Conservation (phyloP, 1,140 invertebrate genomes). For the Colletes latitarsis region DNA sequence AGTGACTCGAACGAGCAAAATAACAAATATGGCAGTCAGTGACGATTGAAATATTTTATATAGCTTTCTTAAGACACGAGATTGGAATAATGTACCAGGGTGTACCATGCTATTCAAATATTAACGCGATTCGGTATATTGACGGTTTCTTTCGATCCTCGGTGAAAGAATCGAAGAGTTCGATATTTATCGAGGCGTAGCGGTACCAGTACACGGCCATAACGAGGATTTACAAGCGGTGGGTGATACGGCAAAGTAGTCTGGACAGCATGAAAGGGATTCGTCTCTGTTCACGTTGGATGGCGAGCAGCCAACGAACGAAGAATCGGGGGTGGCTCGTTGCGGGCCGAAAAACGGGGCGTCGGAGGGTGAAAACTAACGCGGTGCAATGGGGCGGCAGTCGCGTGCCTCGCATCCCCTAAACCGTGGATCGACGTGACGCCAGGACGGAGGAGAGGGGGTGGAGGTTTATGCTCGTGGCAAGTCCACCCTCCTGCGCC, state of each 20-base stretch:
- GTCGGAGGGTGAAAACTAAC: slow-evolving; percentile 62
- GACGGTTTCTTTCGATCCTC: too few relatives aligned
- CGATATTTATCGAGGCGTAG: neutral
- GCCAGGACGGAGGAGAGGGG: neutral
- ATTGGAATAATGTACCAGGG: too few relatives aligned
- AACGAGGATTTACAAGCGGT: slow-evolving; percentile 41
- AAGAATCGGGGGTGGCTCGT: neutral
- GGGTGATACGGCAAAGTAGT: slow-evolving; percentile 56
- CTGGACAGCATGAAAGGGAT: slow-evolving; percentile 50
- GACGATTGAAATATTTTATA: too few relatives aligned
- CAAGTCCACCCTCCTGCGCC: slow-evolving; percentile 41
- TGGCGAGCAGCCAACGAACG: slow-evolving; percentile 66
- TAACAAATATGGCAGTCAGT: too few relatives aligned
- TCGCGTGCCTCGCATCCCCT: slow-evolving; percentile 73
- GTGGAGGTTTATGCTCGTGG: slow-evolving; percentile 36
- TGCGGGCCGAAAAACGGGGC: slow-evolving; percentile 12
- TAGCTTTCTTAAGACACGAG: too few relatives aligned
- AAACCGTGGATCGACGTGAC: slow-evolving; percentile 45
- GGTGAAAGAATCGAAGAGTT: neutral
- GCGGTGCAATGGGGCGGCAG: slow-evolving; percentile 70
- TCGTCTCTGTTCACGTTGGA: slow-evolving; percentile 56
- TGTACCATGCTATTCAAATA: too few relatives aligned
- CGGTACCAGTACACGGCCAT: neutral
- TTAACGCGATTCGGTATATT: too few relatives aligned
- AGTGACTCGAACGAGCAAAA: too few relatives aligned